These are phyloP conservation scores for Caenorhabditis japonica DNA, from an alignment of 2,888 invertebrate genomes.

Conservation along the genomic window DNA sequence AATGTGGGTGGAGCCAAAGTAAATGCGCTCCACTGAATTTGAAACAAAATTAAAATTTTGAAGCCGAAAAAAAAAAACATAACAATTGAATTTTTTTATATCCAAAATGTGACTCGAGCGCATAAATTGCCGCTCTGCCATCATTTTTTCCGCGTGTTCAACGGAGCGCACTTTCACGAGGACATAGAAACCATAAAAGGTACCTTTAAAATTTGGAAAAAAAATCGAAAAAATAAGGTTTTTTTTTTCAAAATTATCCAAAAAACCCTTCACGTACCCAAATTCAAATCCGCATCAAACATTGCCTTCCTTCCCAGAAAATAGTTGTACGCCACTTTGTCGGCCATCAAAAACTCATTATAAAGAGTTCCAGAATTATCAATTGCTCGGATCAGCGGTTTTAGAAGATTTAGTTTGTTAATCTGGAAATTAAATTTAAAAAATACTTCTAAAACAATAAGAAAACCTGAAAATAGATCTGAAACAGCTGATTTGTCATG, in stretches of 20 bases:
- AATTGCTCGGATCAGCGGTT: constrained; percentile 94
- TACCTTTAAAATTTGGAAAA: no score
- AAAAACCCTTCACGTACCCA: constrained; percentile 79
- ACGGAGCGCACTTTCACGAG: no score
- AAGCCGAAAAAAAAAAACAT: no score
- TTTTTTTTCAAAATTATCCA: neutral
- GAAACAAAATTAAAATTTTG: no score
- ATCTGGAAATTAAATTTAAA: no score
- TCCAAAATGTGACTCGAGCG: constrained; percentile 1
- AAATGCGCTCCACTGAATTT: neutral
- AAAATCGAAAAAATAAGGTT: neutral
- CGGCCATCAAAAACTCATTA: constrained; percentile 88
- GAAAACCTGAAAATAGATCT: constrained; percentile 91
- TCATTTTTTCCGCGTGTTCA: no score
- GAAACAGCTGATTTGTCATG: constrained; percentile 95
- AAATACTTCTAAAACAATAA: neutral
- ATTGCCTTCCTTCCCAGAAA: constrained; percentile 97
- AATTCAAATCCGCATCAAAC: constrained; percentile 96
- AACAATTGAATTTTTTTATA: neutral
- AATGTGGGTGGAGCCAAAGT: no score
- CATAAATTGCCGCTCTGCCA: neutral
- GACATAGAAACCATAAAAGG: no score
- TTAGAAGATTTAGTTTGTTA: constrained; percentile 82
- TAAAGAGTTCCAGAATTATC: constrained; percentile 89
- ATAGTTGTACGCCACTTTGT: constrained; percentile 94